Evolutionary conservation across 2,113 vertebrate species (phyloP).

Genomic region (Ardeotis arabs): DNA sequence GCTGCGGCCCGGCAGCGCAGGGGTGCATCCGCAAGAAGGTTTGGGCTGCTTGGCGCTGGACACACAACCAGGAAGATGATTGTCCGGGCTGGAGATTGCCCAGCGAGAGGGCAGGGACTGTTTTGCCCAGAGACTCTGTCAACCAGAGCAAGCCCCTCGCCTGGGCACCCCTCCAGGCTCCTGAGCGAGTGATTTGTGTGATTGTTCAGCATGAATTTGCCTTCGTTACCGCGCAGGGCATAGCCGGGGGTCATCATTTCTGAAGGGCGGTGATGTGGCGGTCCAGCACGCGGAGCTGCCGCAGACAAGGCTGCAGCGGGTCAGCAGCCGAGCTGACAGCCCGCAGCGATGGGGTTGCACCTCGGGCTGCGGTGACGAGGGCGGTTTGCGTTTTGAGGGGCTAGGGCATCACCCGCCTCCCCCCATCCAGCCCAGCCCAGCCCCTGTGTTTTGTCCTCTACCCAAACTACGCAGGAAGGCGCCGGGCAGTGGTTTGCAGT

Average conservation of each 20-base stretch:
- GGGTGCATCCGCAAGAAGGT: too few species aligned
- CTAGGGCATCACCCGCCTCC: not conserved
- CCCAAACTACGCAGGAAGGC: not conserved
- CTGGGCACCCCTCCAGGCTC: not conserved
- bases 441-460: not conserved
- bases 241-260: not conserved
- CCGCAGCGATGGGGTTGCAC: not conserved
- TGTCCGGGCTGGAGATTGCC: not conserved
- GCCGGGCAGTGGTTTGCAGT: not conserved
- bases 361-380: not conserved
- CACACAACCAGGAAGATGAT: not conserved
- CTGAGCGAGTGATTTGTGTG: not conserved
- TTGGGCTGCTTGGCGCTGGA: not conserved
- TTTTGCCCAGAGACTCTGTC: not conserved
- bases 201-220: not conserved
- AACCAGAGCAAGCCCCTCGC: accelerated
- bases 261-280: accelerated
- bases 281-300: not conserved
- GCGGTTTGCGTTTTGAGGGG: not conserved
- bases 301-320: not conserved
- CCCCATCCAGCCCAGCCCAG: not conserved
- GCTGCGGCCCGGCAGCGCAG: not conserved
- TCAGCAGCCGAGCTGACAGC: not conserved
- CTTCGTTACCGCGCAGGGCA: not conserved
- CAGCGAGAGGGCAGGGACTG: not conserved